Evolutionary conservation across 1,140 invertebrate genomes (phyloP), one percentile per base, ranked within the genome.

Genomic region (Bombus sibiricus): DNA sequence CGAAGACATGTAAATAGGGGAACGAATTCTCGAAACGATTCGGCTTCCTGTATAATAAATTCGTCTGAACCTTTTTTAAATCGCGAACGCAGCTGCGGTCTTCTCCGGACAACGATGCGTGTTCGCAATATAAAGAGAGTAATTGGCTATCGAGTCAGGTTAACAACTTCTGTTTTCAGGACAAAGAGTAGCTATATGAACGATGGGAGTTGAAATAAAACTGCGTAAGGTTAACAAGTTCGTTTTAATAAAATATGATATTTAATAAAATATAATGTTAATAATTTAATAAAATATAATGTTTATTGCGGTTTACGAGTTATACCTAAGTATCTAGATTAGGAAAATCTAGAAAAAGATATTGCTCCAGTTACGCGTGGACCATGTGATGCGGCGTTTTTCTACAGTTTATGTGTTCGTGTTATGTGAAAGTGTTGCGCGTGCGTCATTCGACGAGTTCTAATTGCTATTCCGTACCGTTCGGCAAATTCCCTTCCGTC

Each of bases 401-500:
- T 57, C 59, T 34, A 76, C 53, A 78, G 53, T 77, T 85, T 53
- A 28, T n/a, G 74, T 32, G 32, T 62, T 15, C 25, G 1, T 62
- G 76, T 85, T 72, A 39, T 80, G 76, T 72, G 83, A 79, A 85
- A 85, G 83, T 62, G 68, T 71, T 53, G 39, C 81, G 62, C 34
- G 32, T 71, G 34, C n/a, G 53, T 74, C 32, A 47, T 32, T 71
- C 43, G n/a, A 41, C 34, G 13, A 32, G 28, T 9, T 71, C 47
- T n/a, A 43, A 79, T 85, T 47, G 22, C 64, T 37, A 43, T 85
- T 85, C 75, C 34, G 9, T 3, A 37, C 25, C 12, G 37, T 39
- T 5, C 75, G n/a, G 71, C 53, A n/a, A 75, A 84, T 79, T 78
- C 75, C 32, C 53, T 72, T 80, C 68, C 68, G 66, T 78, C 37